Conservation (phyloP, 2,888 invertebrate species). For the Amphimallon solstitiale region DNA sequence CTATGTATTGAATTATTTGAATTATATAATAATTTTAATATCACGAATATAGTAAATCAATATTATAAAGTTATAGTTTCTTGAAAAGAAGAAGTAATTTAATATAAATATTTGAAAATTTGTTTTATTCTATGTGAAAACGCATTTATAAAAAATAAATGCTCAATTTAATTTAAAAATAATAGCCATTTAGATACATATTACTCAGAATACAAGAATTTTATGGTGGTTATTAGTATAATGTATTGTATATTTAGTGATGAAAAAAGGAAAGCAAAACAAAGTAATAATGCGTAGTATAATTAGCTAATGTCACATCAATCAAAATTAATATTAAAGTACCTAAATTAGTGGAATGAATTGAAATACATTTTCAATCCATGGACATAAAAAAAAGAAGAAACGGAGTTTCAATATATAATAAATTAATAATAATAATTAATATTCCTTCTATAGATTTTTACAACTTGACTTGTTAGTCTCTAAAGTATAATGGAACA, state of each 20-base stretch:
- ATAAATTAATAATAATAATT: not conserved
- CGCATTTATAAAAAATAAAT: not conserved
- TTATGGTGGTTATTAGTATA: constrained; percentile 5
- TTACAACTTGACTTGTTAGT: constrained; percentile 26
- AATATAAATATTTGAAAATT: too few species aligned
- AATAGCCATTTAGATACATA: not conserved
- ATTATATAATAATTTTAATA: too few species aligned
- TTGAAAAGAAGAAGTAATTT: too few species aligned
- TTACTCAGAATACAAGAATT: not conserved
- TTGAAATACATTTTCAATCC: constrained; percentile 12
- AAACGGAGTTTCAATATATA: constrained; percentile 19
- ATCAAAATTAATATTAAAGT: constrained; percentile 14
- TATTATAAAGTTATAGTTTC: too few species aligned
- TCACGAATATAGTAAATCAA: too few species aligned
- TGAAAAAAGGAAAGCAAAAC: constrained; percentile 1
- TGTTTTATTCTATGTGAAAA: not conserved
- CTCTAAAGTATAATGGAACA: constrained; percentile 22
- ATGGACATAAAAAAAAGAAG: not conserved
- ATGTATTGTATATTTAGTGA: constrained; percentile 8
- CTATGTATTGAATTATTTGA: too few species aligned
- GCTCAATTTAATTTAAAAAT: constrained; percentile 1
- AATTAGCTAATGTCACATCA: constrained; percentile 9
- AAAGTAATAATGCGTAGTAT: not conserved
- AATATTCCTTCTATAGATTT: constrained; percentile 3
- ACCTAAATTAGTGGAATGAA: not conserved